Base-by-base conservation (phyloP, 2,888 invertebrate species). In the Yponomeuta malinellus region DNA sequence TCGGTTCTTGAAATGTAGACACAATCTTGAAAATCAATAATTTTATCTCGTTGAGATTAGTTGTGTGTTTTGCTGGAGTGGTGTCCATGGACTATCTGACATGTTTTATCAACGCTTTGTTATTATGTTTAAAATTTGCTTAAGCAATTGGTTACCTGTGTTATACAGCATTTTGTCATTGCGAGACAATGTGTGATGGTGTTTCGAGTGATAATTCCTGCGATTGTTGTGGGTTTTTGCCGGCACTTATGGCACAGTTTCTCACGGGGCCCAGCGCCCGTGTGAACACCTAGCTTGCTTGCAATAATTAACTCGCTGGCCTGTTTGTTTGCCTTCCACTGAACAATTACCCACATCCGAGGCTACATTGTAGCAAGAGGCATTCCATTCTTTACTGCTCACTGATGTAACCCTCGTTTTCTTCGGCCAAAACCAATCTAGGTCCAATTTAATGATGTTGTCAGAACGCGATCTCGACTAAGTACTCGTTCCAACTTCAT, bases 361-460 rank as follows among this genome's bases (percentile, higher is more conserved):
- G 85, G 86, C 79, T 86, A 84, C 80, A 79, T 81, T 88, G 84
- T 87, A 83, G 87, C 84, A 87, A 88, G 83, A 78, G 33, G 77
- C 83, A 82, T 87, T 85, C 84, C 85, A 85, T 88, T 86, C 81
- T 87, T 84, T 83, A 76, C 77, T 75, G 81, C 74, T 87, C 85
- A 37, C 67, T 69, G 68, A 88, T 86, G 86, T 88, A 90, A 89
- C 81, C 75, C 74, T 48, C 74, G 79, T 79, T 81, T 81, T 79
- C 80, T 79, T 81, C 77, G 78, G 75, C 77, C 79, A 79, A 78
- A 76, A 74, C 74, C 71, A 68, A 74, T 73, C 71, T 71, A 73
- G 48, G 70, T 71, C 71, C 71, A 72, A 48, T 66, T 73, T 73
- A 69, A 71, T 78, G 78, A 80, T 80, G 76, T 77, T 81, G 79